phyloP scores from a whole-genome alignment of 2,113 vertebrate species.

The Echinops telfairi region DNA sequence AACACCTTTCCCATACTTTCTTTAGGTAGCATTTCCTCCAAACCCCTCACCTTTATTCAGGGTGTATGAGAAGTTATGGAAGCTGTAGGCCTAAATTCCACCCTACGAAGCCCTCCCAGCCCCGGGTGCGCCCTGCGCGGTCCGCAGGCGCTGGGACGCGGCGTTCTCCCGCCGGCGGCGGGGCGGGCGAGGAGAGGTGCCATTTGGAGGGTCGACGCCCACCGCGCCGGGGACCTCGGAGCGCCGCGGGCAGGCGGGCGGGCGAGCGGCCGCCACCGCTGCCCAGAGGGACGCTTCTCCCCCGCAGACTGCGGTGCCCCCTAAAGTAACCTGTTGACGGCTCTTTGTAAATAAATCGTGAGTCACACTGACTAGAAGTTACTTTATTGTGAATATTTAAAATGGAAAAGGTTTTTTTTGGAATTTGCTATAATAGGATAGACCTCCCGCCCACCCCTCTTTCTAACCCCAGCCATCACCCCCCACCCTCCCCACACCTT shows the following conservation, averaged over 20 bases:
- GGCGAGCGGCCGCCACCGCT: too few species aligned
- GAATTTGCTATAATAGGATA: slow-evolving; percentile 84
- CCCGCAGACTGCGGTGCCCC: slow-evolving; percentile 30
- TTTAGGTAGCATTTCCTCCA: background rate
- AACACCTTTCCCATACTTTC: background rate
- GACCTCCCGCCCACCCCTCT: background rate
- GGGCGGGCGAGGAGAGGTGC: background rate
- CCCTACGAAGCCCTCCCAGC: background rate
- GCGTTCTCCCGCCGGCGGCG: background rate
- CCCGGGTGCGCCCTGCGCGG: background rate
- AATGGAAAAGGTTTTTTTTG: slow-evolving; percentile 89
- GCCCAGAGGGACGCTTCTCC: slow-evolving; percentile 9
- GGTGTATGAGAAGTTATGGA: background rate
- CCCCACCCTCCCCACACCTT: background rate
- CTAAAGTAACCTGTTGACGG: slow-evolving; percentile 81
- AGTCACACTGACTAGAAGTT: slow-evolving; percentile 91
- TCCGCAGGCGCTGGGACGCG: background rate
- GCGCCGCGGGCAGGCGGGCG: background rate
- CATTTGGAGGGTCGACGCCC: background rate
- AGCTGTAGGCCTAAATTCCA: background rate
- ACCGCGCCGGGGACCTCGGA: background rate
- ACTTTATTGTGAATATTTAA: slow-evolving; percentile 95
- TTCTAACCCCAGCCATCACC: background rate
- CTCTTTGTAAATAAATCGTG: slow-evolving; percentile 93
- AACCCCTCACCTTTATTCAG: background rate